Evolutionary conservation across 2,113 vertebrate genomes (phyloP), one percentile per base, ranked within the genome.

Genomic region (Pachycephala philippinensis): DNA sequence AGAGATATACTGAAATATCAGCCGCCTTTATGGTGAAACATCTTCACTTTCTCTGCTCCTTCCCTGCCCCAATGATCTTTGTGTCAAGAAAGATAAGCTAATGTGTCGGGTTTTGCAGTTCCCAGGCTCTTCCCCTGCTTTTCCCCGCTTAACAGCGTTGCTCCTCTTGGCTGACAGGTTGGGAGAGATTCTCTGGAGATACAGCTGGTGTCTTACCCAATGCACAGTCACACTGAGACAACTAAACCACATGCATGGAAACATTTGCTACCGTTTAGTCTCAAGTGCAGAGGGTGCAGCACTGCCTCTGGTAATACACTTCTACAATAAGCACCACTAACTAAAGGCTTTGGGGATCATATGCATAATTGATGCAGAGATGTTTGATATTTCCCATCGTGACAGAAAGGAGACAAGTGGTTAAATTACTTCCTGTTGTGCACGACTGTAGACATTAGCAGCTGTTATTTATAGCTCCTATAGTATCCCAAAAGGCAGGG

Each of bases 381-480:
- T 6, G 26, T 60, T 89, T 90, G 90, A 15, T 95, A 64, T 68
- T 93, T 90, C 79, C 92, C 71, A 76, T 81, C 0, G 5, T 84
- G 79, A 92, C 79, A 77, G 64, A 89, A 74, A 63, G 78, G 30
- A 94, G 79, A 86, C 60, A 87, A 93, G 70, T 87, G 49, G 81
- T 87, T 96, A 94, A 95, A 89, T 92, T 87, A 66, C 76, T 87
- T 89, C 72, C 88, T 96, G 69, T 64, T 88, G 90, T 84, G 65
- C 60, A 94, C 8, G 4, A 95, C 15, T 86, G 64, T 77, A 96
- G 92, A 81, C 83, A 96, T 90, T 89, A 94, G 45, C 69, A 86
- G 79, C 60, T 89, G 76, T 78, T 96, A 93, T 88, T 96, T 95
- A 96, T 88, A 96, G 87, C 45, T 63, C 40, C 69, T 90, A 71